Percentiles rank a stretch among this genome's conserved stretches.
Conservation (phyloP, 2,797 vertebrate species). For the Phyllotis vaccarum region DNA sequence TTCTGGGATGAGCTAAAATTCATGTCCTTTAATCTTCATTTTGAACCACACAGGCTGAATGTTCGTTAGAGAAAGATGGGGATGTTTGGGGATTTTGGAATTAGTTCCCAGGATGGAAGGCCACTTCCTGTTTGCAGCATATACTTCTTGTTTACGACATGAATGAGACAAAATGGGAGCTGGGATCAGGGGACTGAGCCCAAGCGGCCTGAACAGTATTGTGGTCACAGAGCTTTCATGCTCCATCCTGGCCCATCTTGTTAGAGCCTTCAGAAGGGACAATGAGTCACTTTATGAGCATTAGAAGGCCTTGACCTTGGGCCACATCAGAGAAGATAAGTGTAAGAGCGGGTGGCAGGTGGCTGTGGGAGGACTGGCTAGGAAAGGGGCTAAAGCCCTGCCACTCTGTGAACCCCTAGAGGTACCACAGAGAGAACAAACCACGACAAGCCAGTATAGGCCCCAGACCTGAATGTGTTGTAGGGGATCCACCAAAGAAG, state of each 20-base stretch:
- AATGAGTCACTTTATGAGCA: not conserved
- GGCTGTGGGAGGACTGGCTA: not conserved
- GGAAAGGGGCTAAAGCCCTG: not conserved
- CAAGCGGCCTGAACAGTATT: not conserved
- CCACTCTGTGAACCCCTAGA: not conserved
- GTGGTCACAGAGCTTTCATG: not conserved
- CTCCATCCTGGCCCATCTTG: not conserved
- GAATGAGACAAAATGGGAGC: not conserved
- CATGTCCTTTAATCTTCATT: not conserved
- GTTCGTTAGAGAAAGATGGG: not conserved
- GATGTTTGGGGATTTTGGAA: not conserved
- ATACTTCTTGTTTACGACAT: not conserved
- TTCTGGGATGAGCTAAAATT: slow-evolving; percentile 11
- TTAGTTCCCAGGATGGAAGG: not conserved
- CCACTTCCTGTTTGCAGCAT: not conserved
- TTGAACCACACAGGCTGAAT: not conserved
- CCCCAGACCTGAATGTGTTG: not conserved
- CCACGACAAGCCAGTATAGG: not conserved
- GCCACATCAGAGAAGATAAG: not conserved
- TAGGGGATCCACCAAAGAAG: not conserved
- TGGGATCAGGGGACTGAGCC: not conserved
- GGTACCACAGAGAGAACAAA: not conserved
- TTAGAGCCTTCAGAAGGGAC: not conserved
- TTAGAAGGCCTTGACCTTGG: not conserved
- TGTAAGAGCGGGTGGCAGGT: fast-evolving